phyloP scores from a whole-genome alignment of 2,113 vertebrate species.

The Lamprologus speciosus region DNA sequence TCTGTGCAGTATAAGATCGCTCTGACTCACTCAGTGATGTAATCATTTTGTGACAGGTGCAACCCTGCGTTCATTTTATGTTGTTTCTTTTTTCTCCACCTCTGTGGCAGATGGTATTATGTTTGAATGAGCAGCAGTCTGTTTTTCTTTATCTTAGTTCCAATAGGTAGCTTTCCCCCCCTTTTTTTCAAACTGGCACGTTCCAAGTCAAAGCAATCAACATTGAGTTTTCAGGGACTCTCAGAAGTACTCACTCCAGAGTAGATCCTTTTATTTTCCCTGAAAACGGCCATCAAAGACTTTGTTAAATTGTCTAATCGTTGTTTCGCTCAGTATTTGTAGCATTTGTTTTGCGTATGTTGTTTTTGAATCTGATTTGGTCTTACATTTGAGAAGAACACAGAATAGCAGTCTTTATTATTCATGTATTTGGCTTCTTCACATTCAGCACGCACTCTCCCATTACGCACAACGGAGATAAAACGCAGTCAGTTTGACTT shows the following conservation, averaged over 20 bases:
- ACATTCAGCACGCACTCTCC: background rate
- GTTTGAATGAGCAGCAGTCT: background rate
- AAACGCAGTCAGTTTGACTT: background rate
- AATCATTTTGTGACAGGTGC: background rate
- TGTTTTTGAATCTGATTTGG: background rate
- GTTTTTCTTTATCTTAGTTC: background rate
- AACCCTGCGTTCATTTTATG: background rate
- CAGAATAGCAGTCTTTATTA: background rate
- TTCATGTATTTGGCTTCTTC: background rate
- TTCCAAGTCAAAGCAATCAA: background rate
- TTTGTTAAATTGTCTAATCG: background rate
- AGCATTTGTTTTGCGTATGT: background rate
- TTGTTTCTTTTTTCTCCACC: background rate
- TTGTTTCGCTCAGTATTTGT: background rate
- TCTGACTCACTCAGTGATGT: background rate
- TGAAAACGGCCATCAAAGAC: rapidly evolving
- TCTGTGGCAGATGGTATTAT: background rate
- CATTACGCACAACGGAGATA: background rate
- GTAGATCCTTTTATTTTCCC: background rate
- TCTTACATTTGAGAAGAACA: background rate
- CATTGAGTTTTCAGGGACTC: background rate
- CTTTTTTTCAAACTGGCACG: background rate
- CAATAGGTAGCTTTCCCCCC: rapidly evolving
- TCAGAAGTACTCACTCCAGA: background rate
- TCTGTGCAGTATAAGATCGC: background rate